Evolutionary conservation across 2,888 invertebrate genomes (phyloP).

Genomic region (Eupithecia inturbata): DNA sequence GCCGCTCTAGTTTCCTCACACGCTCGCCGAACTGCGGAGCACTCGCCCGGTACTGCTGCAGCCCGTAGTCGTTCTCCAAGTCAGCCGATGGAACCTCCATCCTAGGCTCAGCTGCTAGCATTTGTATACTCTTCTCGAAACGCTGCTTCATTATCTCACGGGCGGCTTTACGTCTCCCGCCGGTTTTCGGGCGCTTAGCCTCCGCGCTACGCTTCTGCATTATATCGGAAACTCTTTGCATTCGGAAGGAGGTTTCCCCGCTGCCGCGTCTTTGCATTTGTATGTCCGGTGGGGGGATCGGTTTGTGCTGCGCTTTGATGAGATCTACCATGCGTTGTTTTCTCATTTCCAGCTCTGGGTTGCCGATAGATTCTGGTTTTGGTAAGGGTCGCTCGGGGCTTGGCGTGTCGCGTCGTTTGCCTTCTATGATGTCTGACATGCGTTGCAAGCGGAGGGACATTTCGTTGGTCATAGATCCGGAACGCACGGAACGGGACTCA

Average conservation of each 20-base stretch:
- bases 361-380: constrained; percentile 64
- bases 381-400: constrained; percentile 57
- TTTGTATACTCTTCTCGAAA: constrained; percentile 93
- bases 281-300: constrained; percentile 47
- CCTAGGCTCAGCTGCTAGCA: constrained; percentile 91
- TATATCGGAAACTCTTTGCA: constrained; percentile 89
- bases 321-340: constrained; percentile 67
- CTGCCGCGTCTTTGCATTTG: constrained; percentile 59
- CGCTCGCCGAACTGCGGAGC: constrained; percentile 93
- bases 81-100: constrained; percentile 85
- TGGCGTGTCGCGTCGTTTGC: constrained; percentile 62
- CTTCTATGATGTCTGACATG: constrained; percentile 73
- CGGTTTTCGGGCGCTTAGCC: constrained; percentile 60
- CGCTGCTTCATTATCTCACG: constrained; percentile 89
- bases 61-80: constrained; percentile 91
- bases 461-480: constrained; percentile 61
- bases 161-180: constrained; percentile 67
- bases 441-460: constrained; percentile 66
- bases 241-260: constrained; percentile 81
- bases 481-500: constrained; percentile 56
- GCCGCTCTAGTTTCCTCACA: constrained; percentile 89
- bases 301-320: constrained; percentile 60
- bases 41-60: constrained; percentile 93
- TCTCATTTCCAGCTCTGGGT: constrained; percentile 67
- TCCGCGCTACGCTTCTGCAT: constrained; percentile 88